These are phyloP conservation scores for Phrynocephalus versicolor DNA, from an alignment of 2,113 vertebrate species.

Conservation along the genomic window DNA sequence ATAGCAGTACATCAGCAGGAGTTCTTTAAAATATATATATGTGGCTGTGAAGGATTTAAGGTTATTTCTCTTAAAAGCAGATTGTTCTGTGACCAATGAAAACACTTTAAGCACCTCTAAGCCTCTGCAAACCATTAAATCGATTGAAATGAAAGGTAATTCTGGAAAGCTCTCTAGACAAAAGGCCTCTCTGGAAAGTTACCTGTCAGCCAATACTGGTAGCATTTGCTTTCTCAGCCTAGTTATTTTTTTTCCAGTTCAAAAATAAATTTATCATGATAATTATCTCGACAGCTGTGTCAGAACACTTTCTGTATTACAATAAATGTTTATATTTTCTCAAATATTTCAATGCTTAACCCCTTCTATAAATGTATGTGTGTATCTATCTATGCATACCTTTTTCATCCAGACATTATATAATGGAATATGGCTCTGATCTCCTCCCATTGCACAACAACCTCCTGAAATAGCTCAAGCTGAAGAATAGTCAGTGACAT, in stretches of 20 bases:
- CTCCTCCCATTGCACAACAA: too few species aligned
- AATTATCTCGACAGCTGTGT: too few species aligned
- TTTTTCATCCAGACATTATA: too few species aligned
- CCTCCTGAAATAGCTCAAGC: too few species aligned
- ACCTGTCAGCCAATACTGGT: slow-evolving; percentile 40
- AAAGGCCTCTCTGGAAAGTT: slow-evolving; percentile 52
- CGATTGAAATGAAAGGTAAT: slow-evolving; percentile 64
- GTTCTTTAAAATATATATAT: not conserved
- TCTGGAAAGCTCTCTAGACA: slow-evolving; percentile 54
- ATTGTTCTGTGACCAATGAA: slow-evolving; percentile 51
- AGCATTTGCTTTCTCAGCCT: slow-evolving; percentile 55
- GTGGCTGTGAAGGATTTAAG: slow-evolving; percentile 2
- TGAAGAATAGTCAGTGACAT: too few species aligned
- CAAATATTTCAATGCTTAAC: too few species aligned
- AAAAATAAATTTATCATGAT: slow-evolving; percentile 38
- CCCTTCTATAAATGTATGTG: too few species aligned
- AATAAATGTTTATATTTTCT: too few species aligned
- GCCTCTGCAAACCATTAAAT: slow-evolving; percentile 63
- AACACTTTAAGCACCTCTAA: slow-evolving; percentile 52
- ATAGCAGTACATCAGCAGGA: slow-evolving; percentile 13
- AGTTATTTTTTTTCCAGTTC: slow-evolving; percentile 59
- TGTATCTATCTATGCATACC: too few species aligned
- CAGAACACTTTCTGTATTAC: too few species aligned
- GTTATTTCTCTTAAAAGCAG: not conserved
- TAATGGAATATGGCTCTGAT: too few species aligned